These are phyloP conservation scores for Pardosa pseudoannulata DNA, from an alignment of 2,888 invertebrate genomes.

Conservation along the genomic window DNA sequence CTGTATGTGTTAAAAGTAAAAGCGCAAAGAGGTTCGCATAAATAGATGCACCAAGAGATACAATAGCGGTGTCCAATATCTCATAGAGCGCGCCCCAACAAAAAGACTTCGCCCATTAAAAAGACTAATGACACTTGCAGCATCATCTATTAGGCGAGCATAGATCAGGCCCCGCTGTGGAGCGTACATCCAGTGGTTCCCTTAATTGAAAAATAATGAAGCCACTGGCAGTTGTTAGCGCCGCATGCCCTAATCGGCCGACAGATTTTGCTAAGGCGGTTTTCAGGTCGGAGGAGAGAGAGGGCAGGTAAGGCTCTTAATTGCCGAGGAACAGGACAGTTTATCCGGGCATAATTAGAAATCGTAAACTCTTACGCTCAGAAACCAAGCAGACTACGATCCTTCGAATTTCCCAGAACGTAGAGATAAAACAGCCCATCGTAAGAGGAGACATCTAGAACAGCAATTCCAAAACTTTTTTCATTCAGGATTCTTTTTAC, in stretches of 20 bases:
- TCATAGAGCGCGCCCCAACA: too few relatives aligned
- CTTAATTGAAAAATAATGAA: slow-evolving; percentile 65
- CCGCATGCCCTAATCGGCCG: not conserved
- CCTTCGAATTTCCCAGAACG: too few relatives aligned
- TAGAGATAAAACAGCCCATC: too few relatives aligned
- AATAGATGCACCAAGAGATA: too few relatives aligned
- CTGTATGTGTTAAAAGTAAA: too few relatives aligned
- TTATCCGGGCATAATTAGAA: not conserved
- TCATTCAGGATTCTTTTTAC: too few relatives aligned
- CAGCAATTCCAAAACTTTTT: too few relatives aligned
- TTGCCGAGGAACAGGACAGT: not conserved
- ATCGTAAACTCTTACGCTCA: not conserved
- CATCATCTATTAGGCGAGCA: slow-evolving; percentile 49
- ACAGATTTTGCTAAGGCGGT: not conserved
- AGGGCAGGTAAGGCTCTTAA: not conserved
- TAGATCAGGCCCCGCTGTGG: too few relatives aligned
- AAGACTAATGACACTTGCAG: slow-evolving; percentile 48
- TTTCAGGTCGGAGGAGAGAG: not conserved
- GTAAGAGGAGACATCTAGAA: too few relatives aligned
- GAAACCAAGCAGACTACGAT: too few relatives aligned
- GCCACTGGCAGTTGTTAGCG: slow-evolving; percentile 30
- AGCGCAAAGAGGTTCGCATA: too few relatives aligned
- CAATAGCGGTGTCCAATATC: too few relatives aligned
- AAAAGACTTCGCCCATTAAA: slow-evolving; percentile 32
- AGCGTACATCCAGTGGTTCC: slow-evolving; percentile 22